Conservation (phyloP, 2,888 invertebrate genomes). For the Operophtera brumata region DNA sequence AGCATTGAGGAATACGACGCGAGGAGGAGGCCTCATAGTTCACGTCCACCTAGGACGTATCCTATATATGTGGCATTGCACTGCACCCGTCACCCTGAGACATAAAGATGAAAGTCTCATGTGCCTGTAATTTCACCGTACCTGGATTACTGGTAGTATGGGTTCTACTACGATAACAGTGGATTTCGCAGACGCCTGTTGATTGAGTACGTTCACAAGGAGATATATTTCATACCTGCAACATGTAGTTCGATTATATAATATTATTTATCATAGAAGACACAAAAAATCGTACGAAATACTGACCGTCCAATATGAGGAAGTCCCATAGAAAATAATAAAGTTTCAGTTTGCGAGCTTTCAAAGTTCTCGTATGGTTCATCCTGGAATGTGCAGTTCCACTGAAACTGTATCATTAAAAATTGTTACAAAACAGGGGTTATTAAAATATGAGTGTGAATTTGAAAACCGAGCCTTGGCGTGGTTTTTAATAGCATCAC, state of each 20-base stretch:
- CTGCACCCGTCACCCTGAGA: no score
- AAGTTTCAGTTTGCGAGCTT: conserved; percentile 26
- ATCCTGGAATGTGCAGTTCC: conserved; percentile 40
- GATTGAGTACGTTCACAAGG: conserved; percentile 34
- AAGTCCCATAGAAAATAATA: conserved; percentile 44
- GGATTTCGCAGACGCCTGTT: conserved; percentile 32
- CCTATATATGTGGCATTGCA: no score
- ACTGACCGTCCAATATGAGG: conserved; percentile 46
- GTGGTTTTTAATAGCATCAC: no score
- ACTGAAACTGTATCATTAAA: conserved; percentile 49
- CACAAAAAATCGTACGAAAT: background rate
- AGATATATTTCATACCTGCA: conserved; percentile 45
- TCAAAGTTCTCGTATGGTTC: conserved; percentile 36
- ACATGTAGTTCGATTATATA: background rate
- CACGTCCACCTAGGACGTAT: no score
- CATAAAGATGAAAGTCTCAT: no score
- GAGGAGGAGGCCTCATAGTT: no score
- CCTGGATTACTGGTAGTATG: conserved; percentile 49
- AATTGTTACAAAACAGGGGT: background rate
- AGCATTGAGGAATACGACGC: no score
- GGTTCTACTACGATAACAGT: conserved; percentile 35
- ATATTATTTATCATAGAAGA: no score
- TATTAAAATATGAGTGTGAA: background rate
- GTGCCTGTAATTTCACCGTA: conserved; percentile 25
- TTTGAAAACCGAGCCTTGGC: no score